Evolutionary conservation across 2,113 vertebrate genomes (phyloP), one percentile per base, ranked within the genome.

Genomic region (Labrus mixtus): DNA sequence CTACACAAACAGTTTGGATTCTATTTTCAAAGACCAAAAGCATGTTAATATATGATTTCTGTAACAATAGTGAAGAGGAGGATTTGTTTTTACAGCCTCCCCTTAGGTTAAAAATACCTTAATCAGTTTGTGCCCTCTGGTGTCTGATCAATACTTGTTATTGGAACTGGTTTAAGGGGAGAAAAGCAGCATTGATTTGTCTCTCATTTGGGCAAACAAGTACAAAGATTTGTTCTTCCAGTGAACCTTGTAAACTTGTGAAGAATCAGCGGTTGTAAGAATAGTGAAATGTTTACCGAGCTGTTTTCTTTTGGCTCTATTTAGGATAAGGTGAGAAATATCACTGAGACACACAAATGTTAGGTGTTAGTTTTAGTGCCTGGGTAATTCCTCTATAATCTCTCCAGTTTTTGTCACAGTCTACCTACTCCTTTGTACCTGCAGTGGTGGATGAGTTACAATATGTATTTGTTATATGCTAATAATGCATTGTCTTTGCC

Each of bases 401-500:
- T 85, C 62, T 72, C 53, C 57, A 64, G 53, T 57, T 73, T 45
- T 59, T 78, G 82, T 83, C 73, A 79, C 82, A 71, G 61, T 88
- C 79, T 83, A 72, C 78, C 65, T 80, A 53, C 60, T 81, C 73
- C 68, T 82, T 83, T 84, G 60, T 87, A 81, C 64, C 67, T 56
- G 59, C 68, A 54, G 20, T 51, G 48, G 25, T 2, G 22, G 54
- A 73, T 85, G 86, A 84, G 68, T 81, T 72, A 75, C 67, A 74
- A 57, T 68, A 70, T 77, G 78, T 88, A 70, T 87, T 85, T 84
- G 68, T 85, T 84, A 67, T 89, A 91, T 92, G 90, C 84, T 89
- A 91, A 93, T 91, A 83, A 75, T 73, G 37, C 41, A 82, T 90
- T 91, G 74, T 85, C 85, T 88, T 86, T 84, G 76, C 62, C 72